A percentile compares a stretch with the other conserved stretches of the same genome.
phyloP scores from a whole-genome alignment of 2,888 invertebrate genomes.

The Ametastegia equiseti region DNA sequence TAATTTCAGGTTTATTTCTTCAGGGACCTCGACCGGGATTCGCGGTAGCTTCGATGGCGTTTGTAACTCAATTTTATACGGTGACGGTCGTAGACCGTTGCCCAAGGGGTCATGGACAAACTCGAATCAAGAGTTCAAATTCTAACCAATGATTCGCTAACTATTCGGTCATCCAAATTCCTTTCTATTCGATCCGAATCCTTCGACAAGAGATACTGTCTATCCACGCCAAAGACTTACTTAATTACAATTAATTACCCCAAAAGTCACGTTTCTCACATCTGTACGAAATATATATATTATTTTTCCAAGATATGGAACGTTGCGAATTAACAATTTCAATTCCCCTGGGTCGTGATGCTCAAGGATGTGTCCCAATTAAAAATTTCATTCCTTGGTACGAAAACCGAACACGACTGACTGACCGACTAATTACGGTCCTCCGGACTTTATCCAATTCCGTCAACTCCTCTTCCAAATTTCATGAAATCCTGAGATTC shows the following conservation, averaged over 20 bases:
- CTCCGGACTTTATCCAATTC: constrained; percentile 1
- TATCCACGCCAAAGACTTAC: constrained; percentile 6
- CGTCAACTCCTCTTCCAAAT: constrained; percentile 22
- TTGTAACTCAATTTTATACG: constrained; percentile 38
- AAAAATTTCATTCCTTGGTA: background rate
- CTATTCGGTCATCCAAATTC: constrained; percentile 5
- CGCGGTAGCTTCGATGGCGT: constrained; percentile 16
- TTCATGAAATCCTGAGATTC: constrained; percentile 22
- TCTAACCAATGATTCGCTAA: constrained; percentile 11
- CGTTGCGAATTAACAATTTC: too few relatives aligned
- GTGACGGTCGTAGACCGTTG: background rate
- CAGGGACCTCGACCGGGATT: constrained; percentile 26
- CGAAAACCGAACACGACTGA: background rate
- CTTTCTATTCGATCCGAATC: background rate
- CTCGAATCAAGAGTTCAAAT: constrained; percentile 37
- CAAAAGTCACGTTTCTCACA: background rate
- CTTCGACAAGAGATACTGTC: background rate
- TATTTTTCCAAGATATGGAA: too few relatives aligned
- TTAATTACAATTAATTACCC: background rate
- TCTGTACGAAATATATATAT: background rate
- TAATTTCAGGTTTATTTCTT: constrained; percentile 45
- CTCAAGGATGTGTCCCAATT: background rate
- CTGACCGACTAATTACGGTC: constrained; percentile 27
- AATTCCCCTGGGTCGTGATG: background rate
- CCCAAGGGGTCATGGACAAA: constrained; percentile 11